These are phyloP conservation scores for Rhabditoides inermis DNA, from an alignment of 2,888 invertebrate genomes.

Conservation along the genomic window DNA sequence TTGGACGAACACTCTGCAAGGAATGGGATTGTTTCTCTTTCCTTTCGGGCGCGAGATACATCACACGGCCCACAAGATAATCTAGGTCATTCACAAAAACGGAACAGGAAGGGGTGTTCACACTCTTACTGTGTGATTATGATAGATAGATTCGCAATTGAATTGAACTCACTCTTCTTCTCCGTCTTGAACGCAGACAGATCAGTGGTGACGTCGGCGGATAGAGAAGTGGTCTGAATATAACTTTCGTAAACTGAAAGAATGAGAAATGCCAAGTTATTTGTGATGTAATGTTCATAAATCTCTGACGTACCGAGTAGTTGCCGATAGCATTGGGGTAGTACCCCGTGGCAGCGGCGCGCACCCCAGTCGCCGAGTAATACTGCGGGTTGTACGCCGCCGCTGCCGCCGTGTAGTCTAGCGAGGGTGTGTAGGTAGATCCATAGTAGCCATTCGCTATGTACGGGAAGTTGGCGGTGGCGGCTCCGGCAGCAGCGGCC, in stretches of 20 bases:
- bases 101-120: too few species aligned
- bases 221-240: neutral
- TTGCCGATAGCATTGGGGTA: constrained; percentile 5
- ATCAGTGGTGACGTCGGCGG: neutral
- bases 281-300: neutral
- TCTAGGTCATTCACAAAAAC: too few species aligned
- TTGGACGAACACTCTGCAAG: neutral
- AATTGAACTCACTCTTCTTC: too few species aligned
- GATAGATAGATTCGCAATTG: too few species aligned
- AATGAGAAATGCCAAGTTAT: neutral
- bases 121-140: too few species aligned
- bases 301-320: constrained; percentile 6
- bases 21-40: too few species aligned
- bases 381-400: constrained; percentile 17
- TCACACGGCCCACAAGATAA: too few species aligned
- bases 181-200: neutral
- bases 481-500: constrained; percentile 1
- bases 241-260: neutral
- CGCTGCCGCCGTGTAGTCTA: constrained; percentile 8
- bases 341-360: constrained; percentile 11
- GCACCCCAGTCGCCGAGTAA: constrained; percentile 15
- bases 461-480: neutral
- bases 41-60: too few species aligned
- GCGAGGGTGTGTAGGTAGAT: neutral
- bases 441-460: neutral